Evolutionary conservation across 2,113 vertebrate genomes (phyloP).

Genomic region (Diphyllodes magnificus): DNA sequence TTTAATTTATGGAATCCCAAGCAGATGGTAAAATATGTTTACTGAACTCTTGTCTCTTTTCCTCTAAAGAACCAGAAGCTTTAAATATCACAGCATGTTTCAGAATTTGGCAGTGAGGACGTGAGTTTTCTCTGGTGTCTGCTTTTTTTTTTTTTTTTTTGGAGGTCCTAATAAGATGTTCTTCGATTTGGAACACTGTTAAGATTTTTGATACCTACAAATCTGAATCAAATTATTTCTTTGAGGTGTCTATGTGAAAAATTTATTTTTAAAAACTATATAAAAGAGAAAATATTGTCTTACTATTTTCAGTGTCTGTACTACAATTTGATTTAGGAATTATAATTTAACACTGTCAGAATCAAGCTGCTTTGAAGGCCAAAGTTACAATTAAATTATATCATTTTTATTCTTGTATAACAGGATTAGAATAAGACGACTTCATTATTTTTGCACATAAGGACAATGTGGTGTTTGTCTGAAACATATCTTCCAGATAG

Average conservation of each 20-base stretch:
- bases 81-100: constrained; percentile 44
- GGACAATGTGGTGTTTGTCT: background rate
- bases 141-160: background rate
- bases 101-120: background rate
- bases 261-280: accelerated
- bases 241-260: background rate
- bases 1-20: constrained; percentile 69
- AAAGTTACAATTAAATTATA: background rate
- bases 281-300: background rate
- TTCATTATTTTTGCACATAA: background rate
- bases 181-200: background rate
- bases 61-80: constrained; percentile 42
- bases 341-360: background rate
- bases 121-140: background rate
- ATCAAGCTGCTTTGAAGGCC: background rate
- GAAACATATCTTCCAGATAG: background rate
- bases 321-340: background rate
- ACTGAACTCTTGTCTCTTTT: constrained; percentile 34
- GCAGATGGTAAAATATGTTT: constrained; percentile 62
- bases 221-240: background rate
- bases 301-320: background rate
- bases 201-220: background rate
- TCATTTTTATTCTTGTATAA: background rate
- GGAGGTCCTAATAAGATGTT: background rate
- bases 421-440: background rate